Base-by-base conservation (phyloP, 1,140 invertebrate genomes). In the Prorops nasuta region DNA sequence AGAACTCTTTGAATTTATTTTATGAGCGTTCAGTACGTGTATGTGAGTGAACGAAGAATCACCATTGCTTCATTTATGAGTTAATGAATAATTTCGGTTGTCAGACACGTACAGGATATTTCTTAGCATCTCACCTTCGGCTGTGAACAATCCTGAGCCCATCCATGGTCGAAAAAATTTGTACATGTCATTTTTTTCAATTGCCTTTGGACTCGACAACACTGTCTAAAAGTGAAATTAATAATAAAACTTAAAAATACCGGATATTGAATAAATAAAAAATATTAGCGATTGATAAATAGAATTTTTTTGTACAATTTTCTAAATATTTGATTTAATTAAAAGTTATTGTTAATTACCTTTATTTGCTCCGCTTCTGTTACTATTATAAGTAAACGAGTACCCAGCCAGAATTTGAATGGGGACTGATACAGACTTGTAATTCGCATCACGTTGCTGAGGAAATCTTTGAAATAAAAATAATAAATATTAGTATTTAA, bases 151-250 rank as follows among this genome's bases (percentile, higher is more conserved):
- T 39, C 88, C 89, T 16, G 82, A 82, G 17, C 87, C 87, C 2
- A 90, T 70, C 84, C 86, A 89, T 3, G 80, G 79, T 55, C 81
- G 76, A 0, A 89, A 68, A 63, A 86, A 86, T 42, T 79, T 75
- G 61, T 92, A 92, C n/a, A 87, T 81, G 4, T 71, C 68, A 22
- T 86, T 81, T 64, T 92, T 92, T 45, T 86, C 79, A 16, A 90
- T 78, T 47, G 84, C 77, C 60, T 82, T 82, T 18, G 72, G 78
- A 52, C 83, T 85, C 15, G 77, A 77, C 16, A 90, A 69, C 31
- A 90, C 64, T 40, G 69, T 73, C 79, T 86, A 54, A 17, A 66
- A 22, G 2, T 38, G 28, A 28, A 28, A 22, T 36, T 7, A n/a
- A n/a, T 32, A 7, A 12, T 17, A 44, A 41, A 20, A 2, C 10